Evolutionary conservation across 1,140 invertebrate genomes (phyloP), one percentile per base, ranked within the genome.

Genomic region (Ceratoteleas bidentatus): DNA sequence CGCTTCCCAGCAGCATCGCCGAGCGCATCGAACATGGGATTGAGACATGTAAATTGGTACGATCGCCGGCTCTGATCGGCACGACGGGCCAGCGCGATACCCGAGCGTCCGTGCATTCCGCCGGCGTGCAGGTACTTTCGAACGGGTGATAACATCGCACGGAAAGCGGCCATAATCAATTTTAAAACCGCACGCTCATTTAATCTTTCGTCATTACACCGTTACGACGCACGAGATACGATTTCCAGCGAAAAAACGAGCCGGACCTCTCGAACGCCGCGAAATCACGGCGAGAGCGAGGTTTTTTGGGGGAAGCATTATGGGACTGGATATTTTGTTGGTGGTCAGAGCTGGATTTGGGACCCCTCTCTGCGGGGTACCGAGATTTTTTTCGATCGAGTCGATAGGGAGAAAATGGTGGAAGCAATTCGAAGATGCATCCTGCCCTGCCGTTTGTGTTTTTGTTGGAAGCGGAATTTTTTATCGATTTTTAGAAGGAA

Each of bases 31-130:
- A 77, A 83, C 81, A 83, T 86, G 85, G 86, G 85, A 89, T 90
- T 91, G 88, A 90, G 88, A 90, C 89, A 89, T 90, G 89, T 91
- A 91, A 91, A 90, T 90, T 89, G 87, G 88, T 88, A 84, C 88
- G 88, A 90, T 90, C 88, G 84, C 79, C 78, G 79, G 77, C 80
- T 85, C 75, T 88, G 87, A 90, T 90, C 87, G 85, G 79, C 81
- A 78, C 85, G 79, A 77, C 82, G 87, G 82, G 81, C 87, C 74
- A 76, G 79, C 60, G 65, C 73, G 66, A 68, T 85, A 84, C 73
- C 60, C 57, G 14, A 65, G 50, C 60, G 60, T 24, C 38, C 54
- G 58, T 70, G 57, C 66, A 76, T 74, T 80, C 72, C 83, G 24
- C 69, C 70, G 77, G 57, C 56, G 61, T 82, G 82, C 72, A 85